Evolutionary conservation across 2,888 invertebrate species (phyloP).

Genomic region (Odiellus spinosus): DNA sequence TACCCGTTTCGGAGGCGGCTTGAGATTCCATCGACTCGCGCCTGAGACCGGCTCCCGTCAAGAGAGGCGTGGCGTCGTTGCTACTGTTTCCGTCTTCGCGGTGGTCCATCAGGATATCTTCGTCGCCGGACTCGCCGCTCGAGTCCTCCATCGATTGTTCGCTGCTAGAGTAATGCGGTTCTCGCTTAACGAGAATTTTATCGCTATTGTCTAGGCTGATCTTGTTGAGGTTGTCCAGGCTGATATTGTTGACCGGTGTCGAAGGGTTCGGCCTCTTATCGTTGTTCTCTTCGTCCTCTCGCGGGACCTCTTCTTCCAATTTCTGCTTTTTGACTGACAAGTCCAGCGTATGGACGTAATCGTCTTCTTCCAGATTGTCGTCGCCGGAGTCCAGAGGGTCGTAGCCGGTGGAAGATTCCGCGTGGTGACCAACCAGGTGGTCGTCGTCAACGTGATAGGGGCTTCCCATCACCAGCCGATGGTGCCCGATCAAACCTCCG

Average conservation of each 20-base stretch:
- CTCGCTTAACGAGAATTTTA: neutral
- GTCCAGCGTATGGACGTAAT: constrained; percentile 19
- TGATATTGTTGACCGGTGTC: constrained; percentile 3
- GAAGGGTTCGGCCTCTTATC: neutral
- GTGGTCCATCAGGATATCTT: neutral
- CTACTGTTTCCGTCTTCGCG: no score
- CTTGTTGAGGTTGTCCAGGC: neutral
- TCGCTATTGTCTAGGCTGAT: neutral
- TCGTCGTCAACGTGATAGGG: no score
- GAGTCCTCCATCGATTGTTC: constrained; percentile 1
- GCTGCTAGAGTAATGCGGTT: neutral
- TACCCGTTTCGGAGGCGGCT: no score
- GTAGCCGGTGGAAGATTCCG: no score
- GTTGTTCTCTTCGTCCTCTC: neutral
- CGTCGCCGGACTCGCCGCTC: neutral
- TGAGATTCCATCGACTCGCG: no score
- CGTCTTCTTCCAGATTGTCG: neutral
- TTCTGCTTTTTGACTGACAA: constrained; percentile 14
- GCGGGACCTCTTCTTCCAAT: constrained; percentile 6
- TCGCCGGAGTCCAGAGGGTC: no score
- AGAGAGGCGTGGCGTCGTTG: no score
- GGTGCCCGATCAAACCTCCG: neutral
- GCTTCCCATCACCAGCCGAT: no score
- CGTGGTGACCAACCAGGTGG: no score
- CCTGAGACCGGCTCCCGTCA: no score